Percentiles rank a stretch among this genome's conserved stretches.
phyloP scores from a whole-genome alignment of 2,113 vertebrate genomes.

The Mugil cephalus region DNA sequence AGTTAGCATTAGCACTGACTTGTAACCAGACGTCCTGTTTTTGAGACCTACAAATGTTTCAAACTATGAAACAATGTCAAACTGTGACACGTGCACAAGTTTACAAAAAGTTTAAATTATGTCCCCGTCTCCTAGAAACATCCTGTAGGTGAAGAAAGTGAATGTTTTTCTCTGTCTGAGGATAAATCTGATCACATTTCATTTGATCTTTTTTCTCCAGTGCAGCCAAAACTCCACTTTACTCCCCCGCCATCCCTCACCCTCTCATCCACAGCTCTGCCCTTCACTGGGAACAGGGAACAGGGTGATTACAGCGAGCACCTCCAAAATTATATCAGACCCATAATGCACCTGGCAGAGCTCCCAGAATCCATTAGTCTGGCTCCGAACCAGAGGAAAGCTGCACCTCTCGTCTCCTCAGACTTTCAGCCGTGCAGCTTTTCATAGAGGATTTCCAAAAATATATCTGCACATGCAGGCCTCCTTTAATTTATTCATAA shows the following conservation, averaged over 20 bases:
- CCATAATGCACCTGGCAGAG: constrained; percentile 73
- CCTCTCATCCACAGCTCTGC: constrained; percentile 2
- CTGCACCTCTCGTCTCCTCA: constrained; percentile 7
- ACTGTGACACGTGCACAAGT: no score
- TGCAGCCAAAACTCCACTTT: no score
- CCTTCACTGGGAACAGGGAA: constrained; percentile 35
- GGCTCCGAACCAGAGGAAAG: constrained; percentile 22
- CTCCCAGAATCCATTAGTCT: constrained; percentile 77
- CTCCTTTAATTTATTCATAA: neutral
- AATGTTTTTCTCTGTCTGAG: no score
- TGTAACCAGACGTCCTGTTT: no score
- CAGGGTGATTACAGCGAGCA: constrained; percentile 66
- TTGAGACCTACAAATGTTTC: no score
- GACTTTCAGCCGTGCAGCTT: neutral
- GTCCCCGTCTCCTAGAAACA: no score
- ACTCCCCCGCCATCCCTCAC: no score
- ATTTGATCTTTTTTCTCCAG: constrained; percentile 9
- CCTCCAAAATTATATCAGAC: constrained; percentile 72
- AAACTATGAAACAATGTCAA: no score
- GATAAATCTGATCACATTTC: no score
- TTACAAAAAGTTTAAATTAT: no score
- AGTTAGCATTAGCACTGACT: no score
- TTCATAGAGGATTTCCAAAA: constrained; percentile 19
- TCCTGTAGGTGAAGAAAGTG: no score
- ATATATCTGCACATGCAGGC: neutral